Percentiles rank a stretch among this genome's conserved stretches.
These are phyloP conservation scores for Macrophya alboannulata DNA, from an alignment of 2,888 invertebrate species.

Conservation along the genomic window DNA sequence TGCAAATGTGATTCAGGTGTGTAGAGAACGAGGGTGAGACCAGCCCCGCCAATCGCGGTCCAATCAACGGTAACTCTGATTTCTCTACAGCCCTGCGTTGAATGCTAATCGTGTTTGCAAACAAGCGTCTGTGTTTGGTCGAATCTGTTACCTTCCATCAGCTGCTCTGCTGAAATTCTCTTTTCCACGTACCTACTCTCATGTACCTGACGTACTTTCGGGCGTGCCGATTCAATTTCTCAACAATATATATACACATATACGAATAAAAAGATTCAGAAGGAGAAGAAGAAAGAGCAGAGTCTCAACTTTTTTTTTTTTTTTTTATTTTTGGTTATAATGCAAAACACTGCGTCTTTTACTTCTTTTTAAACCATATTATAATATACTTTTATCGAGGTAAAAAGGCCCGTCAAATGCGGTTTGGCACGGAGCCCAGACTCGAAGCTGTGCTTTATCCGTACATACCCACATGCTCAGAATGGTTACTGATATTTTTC, in stretches of 20 bases:
- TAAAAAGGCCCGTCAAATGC: slow-evolving; percentile 1
- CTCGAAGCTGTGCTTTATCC: not conserved
- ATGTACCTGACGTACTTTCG: not conserved
- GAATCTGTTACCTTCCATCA: slow-evolving; percentile 51
- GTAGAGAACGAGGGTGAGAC: slow-evolving; percentile 6
- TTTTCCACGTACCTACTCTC: not conserved
- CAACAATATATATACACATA: too few species aligned
- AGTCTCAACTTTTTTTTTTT: not conserved
- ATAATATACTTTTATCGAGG: slow-evolving; percentile 6
- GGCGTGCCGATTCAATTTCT: not conserved
- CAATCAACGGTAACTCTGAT: slow-evolving; percentile 58
- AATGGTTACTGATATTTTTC: not conserved
- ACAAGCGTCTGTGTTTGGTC: slow-evolving; percentile 53
- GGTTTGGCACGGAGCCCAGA: not conserved
- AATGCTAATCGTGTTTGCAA: slow-evolving; percentile 57
- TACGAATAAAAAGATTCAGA: not conserved
- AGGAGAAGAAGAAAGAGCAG: not conserved
- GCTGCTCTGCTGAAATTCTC: not conserved
- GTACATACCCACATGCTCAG: not conserved
- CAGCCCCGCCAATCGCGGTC: slow-evolving; percentile 56
- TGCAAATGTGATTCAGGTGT: slow-evolving; percentile 56
- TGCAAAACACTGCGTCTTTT: not conserved
- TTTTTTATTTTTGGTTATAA: not conserved
- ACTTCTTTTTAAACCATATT: not conserved
- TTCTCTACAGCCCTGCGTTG: slow-evolving; percentile 55